phyloP scores from a whole-genome alignment of 2,888 invertebrate species.

The Chironomus riparius region DNA sequence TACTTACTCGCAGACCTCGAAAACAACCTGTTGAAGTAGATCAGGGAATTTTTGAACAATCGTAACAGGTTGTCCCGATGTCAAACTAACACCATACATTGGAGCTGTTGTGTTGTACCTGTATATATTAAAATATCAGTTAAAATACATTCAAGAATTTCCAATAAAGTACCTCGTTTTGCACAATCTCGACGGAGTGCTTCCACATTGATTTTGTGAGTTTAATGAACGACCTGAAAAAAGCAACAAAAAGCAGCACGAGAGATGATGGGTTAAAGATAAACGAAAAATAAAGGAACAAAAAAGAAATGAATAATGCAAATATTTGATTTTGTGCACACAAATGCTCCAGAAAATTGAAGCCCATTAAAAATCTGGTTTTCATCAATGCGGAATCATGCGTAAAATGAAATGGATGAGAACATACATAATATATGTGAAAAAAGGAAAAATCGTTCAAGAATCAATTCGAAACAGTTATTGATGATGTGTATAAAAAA shows the following conservation, averaged over 20 bases:
- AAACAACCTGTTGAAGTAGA: constrained; percentile 82
- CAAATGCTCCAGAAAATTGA: constrained; percentile 18
- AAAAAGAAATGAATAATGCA: constrained; percentile 8
- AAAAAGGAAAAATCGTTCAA: constrained; percentile 7
- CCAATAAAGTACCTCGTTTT: constrained; percentile 48
- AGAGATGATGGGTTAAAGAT: not conserved
- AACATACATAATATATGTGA: too few species aligned
- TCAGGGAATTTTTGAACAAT: constrained; percentile 93
- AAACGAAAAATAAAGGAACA: not conserved
- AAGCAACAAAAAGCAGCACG: constrained; percentile 1
- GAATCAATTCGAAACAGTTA: constrained; percentile 16
- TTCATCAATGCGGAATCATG: constrained; percentile 11
- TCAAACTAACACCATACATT: constrained; percentile 88
- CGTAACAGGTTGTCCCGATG: constrained; percentile 85
- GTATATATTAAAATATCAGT: not conserved
- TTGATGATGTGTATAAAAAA: constrained; percentile 1
- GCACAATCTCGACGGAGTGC: constrained; percentile 69
- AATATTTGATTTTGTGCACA: not conserved
- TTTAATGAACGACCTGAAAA: constrained; percentile 41
- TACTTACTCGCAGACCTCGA: constrained; percentile 85
- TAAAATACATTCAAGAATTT: not conserved
- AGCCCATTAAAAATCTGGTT: not conserved
- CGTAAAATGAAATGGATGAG: not conserved
- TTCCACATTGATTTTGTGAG: constrained; percentile 43
- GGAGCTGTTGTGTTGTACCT: constrained; percentile 88